Evolutionary conservation across 2,888 invertebrate genomes (phyloP).

Genomic region (Peribatodes rhomboidaria): DNA sequence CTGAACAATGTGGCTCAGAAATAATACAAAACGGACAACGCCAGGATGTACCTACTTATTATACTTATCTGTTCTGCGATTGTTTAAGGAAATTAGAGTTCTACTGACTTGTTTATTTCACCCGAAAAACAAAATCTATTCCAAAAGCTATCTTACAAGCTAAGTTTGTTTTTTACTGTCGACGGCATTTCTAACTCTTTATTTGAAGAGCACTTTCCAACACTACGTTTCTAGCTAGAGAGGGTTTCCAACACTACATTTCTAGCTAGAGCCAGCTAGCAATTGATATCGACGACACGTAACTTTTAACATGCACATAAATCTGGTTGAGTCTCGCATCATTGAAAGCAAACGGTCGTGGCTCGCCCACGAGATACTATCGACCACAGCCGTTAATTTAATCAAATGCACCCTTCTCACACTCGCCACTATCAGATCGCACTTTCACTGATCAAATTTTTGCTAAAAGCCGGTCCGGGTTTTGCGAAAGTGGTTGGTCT

Average conservation of each 20-base stretch:
- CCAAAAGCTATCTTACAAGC: background rate
- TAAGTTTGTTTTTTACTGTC: too few relatives aligned
- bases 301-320: conserved; percentile 13
- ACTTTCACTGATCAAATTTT: conserved; percentile 86
- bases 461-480: conserved; percentile 83
- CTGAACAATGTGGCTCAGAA: conserved; percentile 4
- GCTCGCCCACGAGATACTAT: conserved; percentile 33
- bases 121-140: background rate
- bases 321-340: conserved; percentile 12
- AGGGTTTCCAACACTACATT: too few relatives aligned
- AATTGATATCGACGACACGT: conserved; percentile 7
- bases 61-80: background rate
- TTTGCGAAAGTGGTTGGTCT: conserved; percentile 83
- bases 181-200: too few relatives aligned
- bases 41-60: background rate
- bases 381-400: conserved; percentile 46
- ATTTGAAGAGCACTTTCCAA: too few relatives aligned
- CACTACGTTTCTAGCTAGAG: background rate
- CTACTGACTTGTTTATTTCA: background rate
- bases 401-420: conserved; percentile 67
- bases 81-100: background rate
- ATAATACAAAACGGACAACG: conserved; percentile 21
- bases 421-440: conserved; percentile 62
- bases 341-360: conserved; percentile 30
- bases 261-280: background rate